These are phyloP conservation scores for Ferrisia virgata DNA, from an alignment of 2,888 invertebrate genomes.

Conservation along the genomic window DNA sequence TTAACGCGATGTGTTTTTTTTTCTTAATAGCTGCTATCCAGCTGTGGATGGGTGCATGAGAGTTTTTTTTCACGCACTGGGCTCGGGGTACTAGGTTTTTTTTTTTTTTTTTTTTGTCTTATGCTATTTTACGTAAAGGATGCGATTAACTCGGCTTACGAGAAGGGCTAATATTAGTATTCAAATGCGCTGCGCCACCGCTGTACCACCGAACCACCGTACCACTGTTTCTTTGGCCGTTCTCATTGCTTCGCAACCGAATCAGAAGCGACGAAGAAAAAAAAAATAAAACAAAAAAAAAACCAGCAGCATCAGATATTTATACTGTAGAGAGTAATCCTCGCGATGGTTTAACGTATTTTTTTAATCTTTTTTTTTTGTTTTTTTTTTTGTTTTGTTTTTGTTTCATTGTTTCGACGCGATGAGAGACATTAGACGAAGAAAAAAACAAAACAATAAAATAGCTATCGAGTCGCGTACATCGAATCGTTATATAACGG, in stretches of 20 bases:
- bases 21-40: conserved; percentile 44
- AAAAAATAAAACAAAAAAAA: not conserved
- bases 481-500: too few species aligned
- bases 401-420: not conserved
- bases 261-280: not conserved
- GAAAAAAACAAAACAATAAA: too few species aligned
- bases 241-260: conserved; percentile 4
- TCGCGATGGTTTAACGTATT: not conserved
- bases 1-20: conserved; percentile 28
- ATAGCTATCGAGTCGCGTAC: not conserved
- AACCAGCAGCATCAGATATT: not conserved
- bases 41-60: conserved; percentile 44
- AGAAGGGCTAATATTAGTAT: conserved; percentile 25
- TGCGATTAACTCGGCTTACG: conserved; percentile 30
- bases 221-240: not conserved
- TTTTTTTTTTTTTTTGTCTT: conserved; percentile 43
- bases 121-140: conserved; percentile 29
- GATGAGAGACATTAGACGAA: not conserved
- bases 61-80: conserved; percentile 34
- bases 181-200: conserved; percentile 18
- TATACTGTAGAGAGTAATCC: not conserved
- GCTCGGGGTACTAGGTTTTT: conserved; percentile 29
- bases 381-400: conserved; percentile 22
- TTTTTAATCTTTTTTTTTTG: not conserved
- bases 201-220: too few species aligned